Conservation (phyloP, 2,888 invertebrate species). For the Aporophyla nigra region DNA sequence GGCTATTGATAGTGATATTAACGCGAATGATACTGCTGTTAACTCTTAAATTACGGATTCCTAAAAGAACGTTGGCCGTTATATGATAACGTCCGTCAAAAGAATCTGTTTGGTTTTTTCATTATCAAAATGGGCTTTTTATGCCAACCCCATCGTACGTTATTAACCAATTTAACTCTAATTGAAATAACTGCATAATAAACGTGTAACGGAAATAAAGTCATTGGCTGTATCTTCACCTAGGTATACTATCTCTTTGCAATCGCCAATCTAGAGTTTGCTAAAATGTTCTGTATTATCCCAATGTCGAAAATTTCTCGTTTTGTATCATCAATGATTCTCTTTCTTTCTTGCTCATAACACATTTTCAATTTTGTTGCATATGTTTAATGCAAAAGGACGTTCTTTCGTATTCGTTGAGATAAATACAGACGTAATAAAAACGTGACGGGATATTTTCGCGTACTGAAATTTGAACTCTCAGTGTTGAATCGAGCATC, state of each 20-base stretch:
- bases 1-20: constrained; percentile 85
- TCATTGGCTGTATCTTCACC: background rate
- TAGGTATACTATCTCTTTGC: background rate
- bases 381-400: too few species aligned
- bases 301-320: too few species aligned
- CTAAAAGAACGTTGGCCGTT: background rate
- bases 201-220: background rate
- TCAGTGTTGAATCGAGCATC: too few species aligned
- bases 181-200: background rate
- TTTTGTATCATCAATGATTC: background rate
- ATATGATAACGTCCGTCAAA: background rate
- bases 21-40: constrained; percentile 78
- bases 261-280: background rate
- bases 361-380: background rate
- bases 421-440: too few species aligned
- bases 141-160: background rate
- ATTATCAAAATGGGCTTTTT: too few species aligned
- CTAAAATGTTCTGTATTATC: background rate
- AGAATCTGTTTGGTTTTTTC: background rate
- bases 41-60: constrained; percentile 43
- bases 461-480: too few species aligned
- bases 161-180: background rate
- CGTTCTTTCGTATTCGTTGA: too few species aligned
- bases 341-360: background rate
- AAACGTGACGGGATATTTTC: too few species aligned